Percentiles rank a stretch among this genome's conserved stretches.
These are phyloP conservation scores for Tipula vernalis DNA, from an alignment of 2,888 invertebrate genomes.

Conservation along the genomic window DNA sequence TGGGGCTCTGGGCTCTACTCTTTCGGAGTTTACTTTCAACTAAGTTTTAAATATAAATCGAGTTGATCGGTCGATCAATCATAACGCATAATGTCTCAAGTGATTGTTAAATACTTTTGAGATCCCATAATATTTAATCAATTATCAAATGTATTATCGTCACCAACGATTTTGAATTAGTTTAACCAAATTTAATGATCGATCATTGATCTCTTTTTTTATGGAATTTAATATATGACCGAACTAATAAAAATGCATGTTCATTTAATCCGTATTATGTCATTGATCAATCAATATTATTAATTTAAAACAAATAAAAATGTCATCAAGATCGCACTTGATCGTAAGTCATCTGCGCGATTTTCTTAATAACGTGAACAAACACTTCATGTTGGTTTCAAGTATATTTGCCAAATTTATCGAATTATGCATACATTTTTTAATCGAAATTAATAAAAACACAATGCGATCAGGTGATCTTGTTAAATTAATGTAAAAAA, in stretches of 20 bases:
- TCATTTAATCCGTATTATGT: neutral
- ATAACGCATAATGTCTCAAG: too few species aligned
- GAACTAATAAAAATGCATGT: neutral
- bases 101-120: neutral
- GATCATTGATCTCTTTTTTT: neutral
- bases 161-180: neutral
- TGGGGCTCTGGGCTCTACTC: too few species aligned
- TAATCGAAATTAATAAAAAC: neutral
- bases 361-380: neutral
- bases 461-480: neutral
- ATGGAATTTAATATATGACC: neutral
- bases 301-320: neutral
- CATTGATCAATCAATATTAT: neutral
- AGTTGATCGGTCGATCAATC: too few species aligned
- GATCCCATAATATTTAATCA: neutral
- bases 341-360: neutral
- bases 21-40: too few species aligned
- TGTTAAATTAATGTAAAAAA: neutral
- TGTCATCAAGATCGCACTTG: neutral
- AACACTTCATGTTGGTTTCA: neutral
- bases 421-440: neutral
- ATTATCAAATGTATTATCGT: neutral
- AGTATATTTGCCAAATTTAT: neutral
- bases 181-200: neutral
- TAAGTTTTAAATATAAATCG: too few species aligned